Base-by-base conservation (phyloP, 1,140 invertebrate genomes). In the Achroia grisella region DNA sequence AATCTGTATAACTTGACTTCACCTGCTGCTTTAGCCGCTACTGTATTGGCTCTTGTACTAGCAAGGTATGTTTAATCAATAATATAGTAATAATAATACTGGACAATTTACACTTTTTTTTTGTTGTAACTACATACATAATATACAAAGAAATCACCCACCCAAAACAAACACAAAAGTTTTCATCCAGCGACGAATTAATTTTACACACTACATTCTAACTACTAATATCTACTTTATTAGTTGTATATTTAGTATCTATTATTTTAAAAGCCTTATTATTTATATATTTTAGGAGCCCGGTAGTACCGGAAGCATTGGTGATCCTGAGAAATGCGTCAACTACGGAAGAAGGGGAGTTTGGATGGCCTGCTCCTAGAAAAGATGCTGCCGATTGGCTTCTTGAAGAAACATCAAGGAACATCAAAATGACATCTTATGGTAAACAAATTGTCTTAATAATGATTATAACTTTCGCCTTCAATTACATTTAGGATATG, bases 331-430 rank as follows among this genome's bases (percentile, higher is more conserved):
- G 78, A 30, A 89, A 89, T 49, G 86, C 86, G 0, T 90, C 89
- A 0, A 90, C 89, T 0, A 90, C 89, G 4, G 89, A 90, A 69
- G 90, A 90, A 56, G 89, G 89, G 3, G 89, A 90, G 45, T 90
- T 91, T 52, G 89, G 89, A 31, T 91, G 90, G 90, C 89, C 89
- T 10, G 65, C 86, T 1, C 86, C 87, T 0, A 72, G 86, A 34
- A 81, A 85, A 41, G 87, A 89, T 50, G 87, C 88, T 8, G 87
- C 88, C 17, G 87, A 89, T 62, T 90, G 88, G 88, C 64, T 90
- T 2, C 82, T 89, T 17, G 88, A 90, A 67, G 83, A 88, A 62
- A 88, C 86, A 40, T 81, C 82, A 0, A 82, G 75, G 41, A 82
- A 72, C 46, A 82, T 82, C 15, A 84, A 84, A 39, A 80, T 76